Evolutionary conservation across 64 coral and sea anemone species (phyloP).

Genomic region (Stichodactyla mertensii): DNA sequence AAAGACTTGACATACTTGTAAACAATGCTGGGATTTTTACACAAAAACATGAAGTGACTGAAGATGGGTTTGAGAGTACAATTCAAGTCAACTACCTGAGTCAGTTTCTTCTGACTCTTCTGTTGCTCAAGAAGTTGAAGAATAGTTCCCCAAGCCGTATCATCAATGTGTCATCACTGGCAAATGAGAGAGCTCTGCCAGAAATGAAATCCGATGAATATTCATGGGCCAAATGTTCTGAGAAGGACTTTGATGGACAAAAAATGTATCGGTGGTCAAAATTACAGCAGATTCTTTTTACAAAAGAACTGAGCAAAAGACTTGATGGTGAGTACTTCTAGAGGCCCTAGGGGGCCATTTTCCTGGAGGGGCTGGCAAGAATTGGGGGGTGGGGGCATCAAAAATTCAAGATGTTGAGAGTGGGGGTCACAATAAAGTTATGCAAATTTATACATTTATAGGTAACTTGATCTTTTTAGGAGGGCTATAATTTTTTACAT

Average conservation of each 20-base stretch:
- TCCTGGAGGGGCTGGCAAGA: background rate
- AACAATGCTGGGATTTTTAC: constrained; percentile 71
- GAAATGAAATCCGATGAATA: background rate
- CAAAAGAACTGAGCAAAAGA: constrained; percentile 24
- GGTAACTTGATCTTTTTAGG: too few species aligned
- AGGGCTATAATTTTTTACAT: too few species aligned
- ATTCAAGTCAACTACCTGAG: constrained; percentile 76
- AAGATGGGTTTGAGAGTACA: constrained; percentile 58
- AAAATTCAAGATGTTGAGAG: too few species aligned
- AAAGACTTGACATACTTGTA: constrained; percentile 72
- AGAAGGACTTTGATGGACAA: constrained; percentile 6
- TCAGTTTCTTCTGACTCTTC: constrained; percentile 70
- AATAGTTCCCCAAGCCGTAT: constrained; percentile 70
- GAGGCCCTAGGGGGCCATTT: background rate
- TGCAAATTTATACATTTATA: too few species aligned
- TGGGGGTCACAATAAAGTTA: too few species aligned
- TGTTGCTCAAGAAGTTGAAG: constrained; percentile 65
- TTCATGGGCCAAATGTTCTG: constrained; percentile 42
- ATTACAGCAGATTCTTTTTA: constrained; percentile 37
- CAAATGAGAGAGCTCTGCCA: background rate
- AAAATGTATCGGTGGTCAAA: background rate
- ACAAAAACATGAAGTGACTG: constrained; percentile 14
- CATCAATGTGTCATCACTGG: constrained; percentile 63
- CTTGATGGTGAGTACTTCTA: background rate
- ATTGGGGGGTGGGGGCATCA: too few species aligned